Percentiles rank a stretch among this genome's conserved stretches.
Evolutionary conservation across 2,888 invertebrate species (phyloP).

Genomic region (Coelogynopora nodosa): DNA sequence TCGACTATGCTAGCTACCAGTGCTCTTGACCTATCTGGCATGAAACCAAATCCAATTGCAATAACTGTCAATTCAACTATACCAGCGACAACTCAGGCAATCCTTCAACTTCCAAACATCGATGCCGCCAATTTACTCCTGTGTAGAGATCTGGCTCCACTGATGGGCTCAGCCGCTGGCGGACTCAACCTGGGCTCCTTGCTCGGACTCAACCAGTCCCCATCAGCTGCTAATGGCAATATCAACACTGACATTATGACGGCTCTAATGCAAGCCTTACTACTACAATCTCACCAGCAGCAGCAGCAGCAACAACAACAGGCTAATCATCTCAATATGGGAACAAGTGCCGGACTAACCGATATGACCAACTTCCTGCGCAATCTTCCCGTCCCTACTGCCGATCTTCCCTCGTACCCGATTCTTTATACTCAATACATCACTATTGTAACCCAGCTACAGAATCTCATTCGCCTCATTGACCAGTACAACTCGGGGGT

Average conservation of each 20-base stretch:
- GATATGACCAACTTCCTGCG: not conserved
- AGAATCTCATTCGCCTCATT: constrained; percentile 9
- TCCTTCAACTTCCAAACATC: not conserved
- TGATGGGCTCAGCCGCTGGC: not conserved
- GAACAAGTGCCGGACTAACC: not conserved
- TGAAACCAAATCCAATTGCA: not conserved
- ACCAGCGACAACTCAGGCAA: not conserved
- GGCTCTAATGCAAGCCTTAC: not conserved
- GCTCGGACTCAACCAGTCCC: not conserved
- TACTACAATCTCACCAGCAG: not conserved
- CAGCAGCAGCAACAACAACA: not conserved
- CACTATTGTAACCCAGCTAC: not conserved
- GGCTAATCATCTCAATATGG: not conserved
- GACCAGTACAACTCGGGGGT: constrained; percentile 12
- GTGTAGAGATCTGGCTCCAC: not conserved
- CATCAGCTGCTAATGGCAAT: not conserved
- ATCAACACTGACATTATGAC: not conserved
- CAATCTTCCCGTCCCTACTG: not conserved
- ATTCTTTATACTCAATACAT: constrained; percentile 12
- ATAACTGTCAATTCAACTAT: not conserved
- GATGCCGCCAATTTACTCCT: not conserved
- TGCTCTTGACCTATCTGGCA: not conserved
- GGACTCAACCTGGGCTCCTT: not conserved
- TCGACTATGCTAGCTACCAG: not conserved
- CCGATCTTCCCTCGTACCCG: not conserved